Evolutionary conservation across 2,113 vertebrate genomes (phyloP), one percentile per base, ranked within the genome.

Genomic region (Podarcis cretensis): DNA sequence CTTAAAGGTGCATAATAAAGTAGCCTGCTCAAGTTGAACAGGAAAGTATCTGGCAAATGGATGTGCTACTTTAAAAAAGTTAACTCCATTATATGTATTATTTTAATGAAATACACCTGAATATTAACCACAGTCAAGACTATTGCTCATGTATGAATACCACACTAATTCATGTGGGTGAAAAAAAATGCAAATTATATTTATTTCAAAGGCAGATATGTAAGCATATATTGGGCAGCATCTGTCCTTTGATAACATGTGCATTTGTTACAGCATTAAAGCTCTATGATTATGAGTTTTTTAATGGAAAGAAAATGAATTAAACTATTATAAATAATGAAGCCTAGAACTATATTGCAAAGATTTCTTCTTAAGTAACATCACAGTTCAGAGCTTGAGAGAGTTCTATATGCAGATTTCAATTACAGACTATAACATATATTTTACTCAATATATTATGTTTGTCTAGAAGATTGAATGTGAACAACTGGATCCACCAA

Each of bases 261-360:
- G 37, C n/a, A 77, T 88, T 88, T 77, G 81, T 83, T 66, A 68
- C 40, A 18, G 27, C 57, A 40, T 74, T 87, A 63, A 81, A 30
- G 40, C 65, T 83, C 20, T 77, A 77, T 68, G 87, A 32, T 88
- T 82, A 88, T 83, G 59, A 68, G 59, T 20, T 88, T 87, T 81
- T 77, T 68, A 68, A 83, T 88, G 37, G 73, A 27, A 83, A 83
- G 81, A 83, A 83, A 83, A 83, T 59, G 37, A 77, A 68, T 83
- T 77, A 77, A 83, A 66, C 40, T 77, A 83, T 68, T 83, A 77
- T 77, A 83, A 88, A 88, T 63, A 77, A 88, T 82, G 54, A 43
- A 43, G 48, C 25, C 40, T 54, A 27, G 59, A 37, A 75, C n/a
- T 48, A 88, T 4, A 32, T 10, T 76, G 80, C 30, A 32, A 65